Percentiles rank a stretch among this genome's conserved stretches.
phyloP scores from a whole-genome alignment of 64 coral and sea anemone genomes.

The Pocillopora damicornis region DNA sequence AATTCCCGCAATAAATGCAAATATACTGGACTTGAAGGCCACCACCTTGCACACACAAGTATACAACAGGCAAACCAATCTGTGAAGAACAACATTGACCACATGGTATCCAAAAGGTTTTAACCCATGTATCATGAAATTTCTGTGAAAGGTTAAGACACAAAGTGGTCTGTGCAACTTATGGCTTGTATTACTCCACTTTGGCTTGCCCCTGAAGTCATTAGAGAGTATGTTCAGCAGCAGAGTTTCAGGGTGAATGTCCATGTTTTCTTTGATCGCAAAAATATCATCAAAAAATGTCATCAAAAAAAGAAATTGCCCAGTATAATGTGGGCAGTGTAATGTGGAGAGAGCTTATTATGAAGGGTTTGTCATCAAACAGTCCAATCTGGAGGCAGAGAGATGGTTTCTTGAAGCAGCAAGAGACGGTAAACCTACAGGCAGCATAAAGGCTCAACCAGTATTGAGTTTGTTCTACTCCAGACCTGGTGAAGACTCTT shows the following conservation, averaged over 20 bases:
- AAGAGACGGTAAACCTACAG: constrained; percentile 65
- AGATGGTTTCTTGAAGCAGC: constrained; percentile 77
- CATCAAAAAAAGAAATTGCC: constrained; percentile 63
- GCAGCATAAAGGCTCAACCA: constrained; percentile 81
- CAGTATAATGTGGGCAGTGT: constrained; percentile 73
- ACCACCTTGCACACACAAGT: constrained; percentile 40
- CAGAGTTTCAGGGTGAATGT: constrained; percentile 57
- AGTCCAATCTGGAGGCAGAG: constrained; percentile 83
- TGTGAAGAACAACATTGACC: constrained; percentile 69
- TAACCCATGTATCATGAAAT: constrained; percentile 64
- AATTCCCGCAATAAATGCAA: constrained; percentile 50
- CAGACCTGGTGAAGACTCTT: constrained; percentile 63
- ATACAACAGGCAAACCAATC: constrained; percentile 60
- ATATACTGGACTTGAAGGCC: constrained; percentile 39
- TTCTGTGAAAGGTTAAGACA: constrained; percentile 73
- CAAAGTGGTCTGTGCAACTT: constrained; percentile 86
- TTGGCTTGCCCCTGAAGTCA: constrained; percentile 89
- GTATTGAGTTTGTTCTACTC: constrained; percentile 95
- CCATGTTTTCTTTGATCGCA: constrained; percentile 81
- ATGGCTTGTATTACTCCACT: constrained; percentile 85
- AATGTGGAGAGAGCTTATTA: constrained; percentile 71
- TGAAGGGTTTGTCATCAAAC: constrained; percentile 89
- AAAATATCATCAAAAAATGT: constrained; percentile 85
- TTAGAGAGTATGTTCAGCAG: constrained; percentile 54
- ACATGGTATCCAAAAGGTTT: constrained; percentile 69